Conservation (phyloP, 2,113 vertebrate species). For the Crotophaga sulcirostris region DNA sequence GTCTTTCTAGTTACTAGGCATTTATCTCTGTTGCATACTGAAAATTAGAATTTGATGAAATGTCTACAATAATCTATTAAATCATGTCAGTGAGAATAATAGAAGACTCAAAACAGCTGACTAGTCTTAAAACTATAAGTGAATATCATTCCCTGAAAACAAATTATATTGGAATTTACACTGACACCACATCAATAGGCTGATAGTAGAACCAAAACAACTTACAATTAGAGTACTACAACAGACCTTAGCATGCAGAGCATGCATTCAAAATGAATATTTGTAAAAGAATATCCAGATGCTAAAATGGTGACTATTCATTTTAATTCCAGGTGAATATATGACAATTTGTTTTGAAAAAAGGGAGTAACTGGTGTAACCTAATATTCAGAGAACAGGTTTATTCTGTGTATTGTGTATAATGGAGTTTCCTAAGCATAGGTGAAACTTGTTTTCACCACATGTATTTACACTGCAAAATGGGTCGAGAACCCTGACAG, state of each 20-base stretch:
- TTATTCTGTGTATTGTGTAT: neutral
- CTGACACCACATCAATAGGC: neutral
- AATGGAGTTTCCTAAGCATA: neutral
- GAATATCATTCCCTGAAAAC: neutral
- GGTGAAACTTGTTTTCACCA: neutral
- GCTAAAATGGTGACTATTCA: neutral
- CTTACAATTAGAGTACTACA: neutral
- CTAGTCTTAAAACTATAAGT: neutral
- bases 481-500: no score
- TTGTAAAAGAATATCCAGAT: neutral
- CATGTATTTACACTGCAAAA: neutral
- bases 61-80: neutral
- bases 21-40: neutral
- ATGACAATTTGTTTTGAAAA: neutral
- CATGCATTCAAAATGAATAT: neutral
- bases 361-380: neutral
- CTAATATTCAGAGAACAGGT: neutral
- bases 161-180: neutral
- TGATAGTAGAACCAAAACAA: neutral
- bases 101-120: neutral
- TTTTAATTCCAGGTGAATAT: neutral
- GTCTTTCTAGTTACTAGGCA: neutral
- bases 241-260: neutral
- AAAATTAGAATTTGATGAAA: constrained; percentile 18
- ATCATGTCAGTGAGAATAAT: neutral